Evolutionary conservation across 2,797 vertebrate species (phyloP).

Genomic region (Acrocephalus scirpaceus): DNA sequence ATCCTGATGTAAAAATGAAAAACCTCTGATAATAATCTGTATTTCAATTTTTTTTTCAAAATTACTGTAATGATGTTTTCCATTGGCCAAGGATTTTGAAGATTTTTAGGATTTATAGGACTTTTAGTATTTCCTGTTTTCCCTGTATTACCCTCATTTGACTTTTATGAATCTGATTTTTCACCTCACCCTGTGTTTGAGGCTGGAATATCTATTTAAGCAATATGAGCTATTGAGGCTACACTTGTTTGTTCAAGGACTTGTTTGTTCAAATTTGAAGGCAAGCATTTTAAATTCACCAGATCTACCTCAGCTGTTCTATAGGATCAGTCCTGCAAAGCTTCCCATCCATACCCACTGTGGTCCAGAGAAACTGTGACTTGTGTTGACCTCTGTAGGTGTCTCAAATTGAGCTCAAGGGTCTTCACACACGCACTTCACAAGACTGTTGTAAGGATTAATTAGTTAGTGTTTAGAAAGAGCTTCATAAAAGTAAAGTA

Average conservation of each 20-base stretch:
- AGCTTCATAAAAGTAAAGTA: constrained; percentile 16
- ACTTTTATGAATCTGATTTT: background rate
- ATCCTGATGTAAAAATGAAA: background rate
- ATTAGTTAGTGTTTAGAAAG: constrained; percentile 22
- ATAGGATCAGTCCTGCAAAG: background rate
- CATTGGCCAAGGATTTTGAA: background rate
- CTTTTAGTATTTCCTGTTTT: background rate
- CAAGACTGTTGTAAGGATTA: background rate
- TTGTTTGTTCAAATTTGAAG: background rate
- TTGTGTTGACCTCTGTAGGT: background rate
- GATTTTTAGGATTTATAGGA: background rate
- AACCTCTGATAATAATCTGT: background rate
- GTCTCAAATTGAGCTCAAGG: background rate
- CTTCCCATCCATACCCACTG: background rate
- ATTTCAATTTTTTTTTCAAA: background rate
- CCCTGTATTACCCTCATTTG: background rate
- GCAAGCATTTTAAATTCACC: background rate
- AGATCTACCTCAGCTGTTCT: background rate
- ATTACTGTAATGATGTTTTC: background rate
- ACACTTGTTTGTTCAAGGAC: background rate
- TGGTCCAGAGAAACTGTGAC: background rate
- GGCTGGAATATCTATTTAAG: background rate
- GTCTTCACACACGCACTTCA: background rate
- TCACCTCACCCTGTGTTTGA: background rate
- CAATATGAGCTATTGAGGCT: background rate